These are phyloP conservation scores for Drosophila funebris DNA, from an alignment of 1,140 invertebrate species.

Conservation along the genomic window DNA sequence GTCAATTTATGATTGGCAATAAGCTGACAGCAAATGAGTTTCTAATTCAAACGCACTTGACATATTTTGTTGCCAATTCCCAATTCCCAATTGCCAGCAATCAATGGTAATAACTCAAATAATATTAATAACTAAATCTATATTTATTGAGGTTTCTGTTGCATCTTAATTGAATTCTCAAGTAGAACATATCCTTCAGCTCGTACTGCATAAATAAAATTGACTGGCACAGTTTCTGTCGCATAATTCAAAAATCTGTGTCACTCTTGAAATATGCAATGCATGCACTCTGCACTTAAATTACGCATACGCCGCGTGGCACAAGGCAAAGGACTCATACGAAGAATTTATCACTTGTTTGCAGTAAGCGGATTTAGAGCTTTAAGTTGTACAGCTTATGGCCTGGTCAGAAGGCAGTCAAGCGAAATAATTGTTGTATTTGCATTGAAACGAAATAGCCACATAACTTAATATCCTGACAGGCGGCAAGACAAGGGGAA, in stretches of 20 bases:
- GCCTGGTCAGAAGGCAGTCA: constrained; percentile 10
- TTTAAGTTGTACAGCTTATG: constrained; percentile 26
- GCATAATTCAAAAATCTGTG: constrained; percentile 22
- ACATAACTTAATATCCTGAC: constrained; percentile 24
- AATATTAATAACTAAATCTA: not conserved
- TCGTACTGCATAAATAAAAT: constrained; percentile 14
- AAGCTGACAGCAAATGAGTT: not conserved
- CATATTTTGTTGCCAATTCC: not conserved
- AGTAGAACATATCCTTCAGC: not conserved
- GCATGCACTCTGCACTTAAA: constrained; percentile 26
- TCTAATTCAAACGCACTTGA: not conserved
- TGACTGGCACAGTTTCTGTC: not conserved
- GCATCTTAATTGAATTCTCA: constrained; percentile 1
- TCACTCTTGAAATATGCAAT: constrained; percentile 8
- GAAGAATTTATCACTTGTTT: constrained; percentile 39
- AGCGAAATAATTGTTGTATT: constrained; percentile 29
- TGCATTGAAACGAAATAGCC: constrained; percentile 27
- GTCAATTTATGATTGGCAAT: not conserved
- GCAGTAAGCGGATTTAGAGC: constrained; percentile 25
- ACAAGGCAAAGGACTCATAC: not conserved
- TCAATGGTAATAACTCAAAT: not conserved
- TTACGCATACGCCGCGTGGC: constrained; percentile 32
- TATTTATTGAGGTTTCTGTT: not conserved
- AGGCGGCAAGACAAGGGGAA: not conserved
- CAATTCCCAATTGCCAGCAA: not conserved